Base-by-base conservation (phyloP, 2,797 vertebrate genomes). In the Trachops cirrhosus region DNA sequence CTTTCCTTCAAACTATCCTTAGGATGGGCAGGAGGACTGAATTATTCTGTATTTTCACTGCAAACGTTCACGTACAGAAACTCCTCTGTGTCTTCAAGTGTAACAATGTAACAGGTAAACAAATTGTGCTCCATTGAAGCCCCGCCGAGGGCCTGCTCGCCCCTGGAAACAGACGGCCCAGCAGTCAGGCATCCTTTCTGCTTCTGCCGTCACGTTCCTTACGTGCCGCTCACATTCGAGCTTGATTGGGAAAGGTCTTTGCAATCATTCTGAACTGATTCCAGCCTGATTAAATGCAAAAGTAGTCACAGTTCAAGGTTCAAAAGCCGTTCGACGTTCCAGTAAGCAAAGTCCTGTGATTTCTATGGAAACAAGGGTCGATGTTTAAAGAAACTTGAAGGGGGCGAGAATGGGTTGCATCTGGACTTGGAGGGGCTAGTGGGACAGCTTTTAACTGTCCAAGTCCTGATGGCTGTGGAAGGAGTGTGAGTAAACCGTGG, bases 1-100 rank as follows among this genome's bases (percentile, higher is more conserved):
- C 91, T 59, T 93, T 52, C 48, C 46, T 85, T 95, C 16, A 75
- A 37, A 92, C 46, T 80, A 39, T 89, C 64, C 68, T 87, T 82
- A 37, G 21, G 11, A 75, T 88, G 67, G 14, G 46, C 46, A 93
- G 62, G 79, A 84, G 11, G 26, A 67, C 75, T 78, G 18, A 84
- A 41, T 90, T 96, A 52, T 18, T 71, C 68, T 82, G 95, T 94
- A 91, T 84, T 93, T 94, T 86, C 46, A 80, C 46, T 46, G 12
- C 16, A 80, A 59, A 75, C 44, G 22, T 71, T 70, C 67, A 77
- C 75, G 80, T 73, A 26, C 24, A 89, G 62, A 96, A 78, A 94
- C 15, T 21, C 46, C 21, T 92, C 34, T 96, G 8, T 78, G 89
- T 79, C 91, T 91, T 78, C 50, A 92, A 18, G 34, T 70, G 62